Evolutionary conservation across 1,140 invertebrate genomes (phyloP).

Genomic region (Trichonephila clavipes): DNA sequence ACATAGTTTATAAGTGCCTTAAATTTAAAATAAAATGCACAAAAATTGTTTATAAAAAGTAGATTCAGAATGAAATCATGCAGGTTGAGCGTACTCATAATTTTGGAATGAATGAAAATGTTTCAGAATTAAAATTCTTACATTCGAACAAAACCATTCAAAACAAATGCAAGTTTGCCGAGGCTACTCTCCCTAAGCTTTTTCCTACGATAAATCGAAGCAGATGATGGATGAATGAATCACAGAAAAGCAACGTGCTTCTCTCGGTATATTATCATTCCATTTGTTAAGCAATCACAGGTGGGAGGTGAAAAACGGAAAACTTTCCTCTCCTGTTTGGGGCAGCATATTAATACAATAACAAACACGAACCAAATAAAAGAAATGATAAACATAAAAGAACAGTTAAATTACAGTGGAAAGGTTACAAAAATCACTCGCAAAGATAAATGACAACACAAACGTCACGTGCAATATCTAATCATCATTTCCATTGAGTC

Average conservation of each 20-base stretch:
- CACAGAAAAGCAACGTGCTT: not conserved
- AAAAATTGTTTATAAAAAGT: too few relatives aligned
- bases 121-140: too few relatives aligned
- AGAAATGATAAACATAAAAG: not conserved
- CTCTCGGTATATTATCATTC: not conserved
- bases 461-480: slow-evolving; percentile 40
- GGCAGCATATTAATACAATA: not conserved
- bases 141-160: too few relatives aligned
- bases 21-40: too few relatives aligned
- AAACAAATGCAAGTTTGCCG: too few relatives aligned
- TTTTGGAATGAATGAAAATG: too few relatives aligned
- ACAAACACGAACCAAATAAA: not conserved
- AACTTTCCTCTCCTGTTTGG: not conserved
- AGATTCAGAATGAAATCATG: too few relatives aligned
- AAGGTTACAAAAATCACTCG: not conserved
- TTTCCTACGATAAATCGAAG: not conserved
- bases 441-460: slow-evolving; percentile 29
- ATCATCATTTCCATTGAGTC: slow-evolving; percentile 23
- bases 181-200: too few relatives aligned
- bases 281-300: not conserved
- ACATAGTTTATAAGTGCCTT: too few relatives aligned
- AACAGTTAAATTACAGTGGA: not conserved
- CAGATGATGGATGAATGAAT: not conserved
- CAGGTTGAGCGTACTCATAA: too few relatives aligned
- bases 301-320: not conserved